Percentiles rank a stretch among this genome's conserved stretches.
These are phyloP conservation scores for Andrena marginata DNA, from an alignment of 2,888 invertebrate genomes.

Conservation along the genomic window DNA sequence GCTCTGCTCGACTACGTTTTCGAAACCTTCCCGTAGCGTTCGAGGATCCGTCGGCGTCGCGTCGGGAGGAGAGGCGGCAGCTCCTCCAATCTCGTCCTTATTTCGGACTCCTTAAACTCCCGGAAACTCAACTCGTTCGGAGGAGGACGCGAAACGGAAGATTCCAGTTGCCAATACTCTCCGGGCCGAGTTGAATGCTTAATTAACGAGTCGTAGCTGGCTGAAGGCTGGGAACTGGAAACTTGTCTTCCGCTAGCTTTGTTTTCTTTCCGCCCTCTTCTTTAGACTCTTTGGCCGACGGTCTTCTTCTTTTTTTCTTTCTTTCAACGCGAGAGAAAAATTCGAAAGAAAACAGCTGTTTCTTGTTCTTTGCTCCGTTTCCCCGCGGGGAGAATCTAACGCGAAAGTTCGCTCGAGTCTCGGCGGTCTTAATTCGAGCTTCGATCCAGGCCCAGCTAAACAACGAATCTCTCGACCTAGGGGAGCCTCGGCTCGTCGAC, in stretches of 20 bases:
- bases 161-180: constrained; percentile 8
- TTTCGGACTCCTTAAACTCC: constrained; percentile 33
- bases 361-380: not conserved
- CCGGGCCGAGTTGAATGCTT: constrained; percentile 63
- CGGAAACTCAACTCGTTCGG: constrained; percentile 15
- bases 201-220: constrained; percentile 68
- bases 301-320: constrained; percentile 25
- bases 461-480: constrained; percentile 27
- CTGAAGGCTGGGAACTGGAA: not conserved
- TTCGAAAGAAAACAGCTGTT: constrained; percentile 35
- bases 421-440: constrained; percentile 53
- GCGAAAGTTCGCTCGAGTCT: constrained; percentile 43
- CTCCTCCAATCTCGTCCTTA: constrained; percentile 13
- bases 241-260: not conserved
- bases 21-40: not conserved
- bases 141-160: constrained; percentile 7
- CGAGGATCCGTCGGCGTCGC: not conserved
- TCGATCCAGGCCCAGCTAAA: constrained; percentile 29
- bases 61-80: not conserved
- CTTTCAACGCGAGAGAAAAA: constrained; percentile 29
- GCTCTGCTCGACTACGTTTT: not conserved
- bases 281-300: constrained; percentile 26
- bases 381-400: constrained; percentile 12
- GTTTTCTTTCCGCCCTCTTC: not conserved
- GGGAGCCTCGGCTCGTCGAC: not conserved